Evolutionary conservation across 2,113 vertebrate genomes (phyloP), one percentile per base, ranked within the genome.

Genomic region (Myrmophylax atrothorax): DNA sequence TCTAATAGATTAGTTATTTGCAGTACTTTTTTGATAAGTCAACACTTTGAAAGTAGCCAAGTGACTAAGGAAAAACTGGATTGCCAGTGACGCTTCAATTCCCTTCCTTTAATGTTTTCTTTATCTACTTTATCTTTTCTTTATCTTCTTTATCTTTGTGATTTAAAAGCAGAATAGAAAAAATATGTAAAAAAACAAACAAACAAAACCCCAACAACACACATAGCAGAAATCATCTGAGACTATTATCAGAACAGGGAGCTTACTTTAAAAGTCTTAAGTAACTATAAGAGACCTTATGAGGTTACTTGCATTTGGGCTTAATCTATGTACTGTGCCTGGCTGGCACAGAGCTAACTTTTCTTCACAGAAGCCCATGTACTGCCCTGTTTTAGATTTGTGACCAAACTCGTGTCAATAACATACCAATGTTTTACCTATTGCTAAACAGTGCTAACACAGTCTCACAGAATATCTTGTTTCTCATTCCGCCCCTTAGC

Each of bases 131-230:
- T n/a, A n/a, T n/a, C n/a, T 66, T 60, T 42, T 64, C 18, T 5
- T 78, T 49, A 50, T 24, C 14, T 60, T 40, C 4, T 80, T 84
- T n/a, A n/a, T n/a, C 28, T 29, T 66, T 52, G 19, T 60, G 14
- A 73, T 66, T 84, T 84, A 66, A 91, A 84, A 23, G 24, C 31
- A 77, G 20, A 82, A 46, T 22, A 55, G 18, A 66, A 63, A 84
- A 29, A 35, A 17, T 1, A 19, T 4, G 17, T 11, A 10, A 25
- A 49, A 74, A 38, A 35, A 0, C 9, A n/a, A n/a, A n/a, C 11
- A 31, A 42, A 55, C n/a, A 33, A 12, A 52, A 73, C 47, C 26
- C 14, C 19, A 85, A 35, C 12, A 66, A 23, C 13, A 40, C 1
- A 0, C 6, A 12, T 8, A 84, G 12, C 40, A 79, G 52, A 72